Percentiles rank a stretch among this genome's conserved stretches.
Evolutionary conservation across 1,140 invertebrate genomes (phyloP).

Genomic region (Phymorhynchus buccinoides): DNA sequence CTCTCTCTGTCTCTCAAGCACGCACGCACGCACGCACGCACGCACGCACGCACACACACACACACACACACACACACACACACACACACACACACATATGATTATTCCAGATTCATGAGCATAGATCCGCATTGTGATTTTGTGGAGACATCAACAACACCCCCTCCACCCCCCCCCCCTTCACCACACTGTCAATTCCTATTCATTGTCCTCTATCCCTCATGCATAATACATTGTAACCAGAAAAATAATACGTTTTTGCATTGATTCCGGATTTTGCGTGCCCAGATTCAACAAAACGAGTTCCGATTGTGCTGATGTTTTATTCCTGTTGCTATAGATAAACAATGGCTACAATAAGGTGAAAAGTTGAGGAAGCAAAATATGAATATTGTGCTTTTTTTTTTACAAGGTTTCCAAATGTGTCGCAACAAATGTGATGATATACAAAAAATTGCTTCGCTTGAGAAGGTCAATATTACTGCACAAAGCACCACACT

Average conservation of each 20-base stretch:
- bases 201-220: background rate
- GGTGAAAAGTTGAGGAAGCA: too few relatives aligned
- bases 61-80: slow-evolving; percentile 21
- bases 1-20: background rate
- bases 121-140: background rate
- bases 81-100: slow-evolving; percentile 8
- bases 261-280: background rate
- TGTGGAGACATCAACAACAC: background rate
- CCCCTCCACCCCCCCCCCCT: background rate
- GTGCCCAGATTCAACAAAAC: too few relatives aligned
- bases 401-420: too few relatives aligned
- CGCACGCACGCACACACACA: slow-evolving; percentile 23
- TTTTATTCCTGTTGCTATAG: too few relatives aligned
- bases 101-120: too few relatives aligned
- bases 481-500: too few relatives aligned
- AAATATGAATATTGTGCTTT: too few relatives aligned
- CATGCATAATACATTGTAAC: background rate
- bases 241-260: background rate
- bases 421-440: too few relatives aligned
- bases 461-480: too few relatives aligned
- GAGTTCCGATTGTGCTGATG: too few relatives aligned
- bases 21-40: background rate
- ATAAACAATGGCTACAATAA: too few relatives aligned
- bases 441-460: too few relatives aligned
- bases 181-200: background rate